A percentile compares a stretch with the other conserved stretches of the same genome.
Conservation (phyloP, 1,140 invertebrate genomes). For the Drosophila baimaii region DNA sequence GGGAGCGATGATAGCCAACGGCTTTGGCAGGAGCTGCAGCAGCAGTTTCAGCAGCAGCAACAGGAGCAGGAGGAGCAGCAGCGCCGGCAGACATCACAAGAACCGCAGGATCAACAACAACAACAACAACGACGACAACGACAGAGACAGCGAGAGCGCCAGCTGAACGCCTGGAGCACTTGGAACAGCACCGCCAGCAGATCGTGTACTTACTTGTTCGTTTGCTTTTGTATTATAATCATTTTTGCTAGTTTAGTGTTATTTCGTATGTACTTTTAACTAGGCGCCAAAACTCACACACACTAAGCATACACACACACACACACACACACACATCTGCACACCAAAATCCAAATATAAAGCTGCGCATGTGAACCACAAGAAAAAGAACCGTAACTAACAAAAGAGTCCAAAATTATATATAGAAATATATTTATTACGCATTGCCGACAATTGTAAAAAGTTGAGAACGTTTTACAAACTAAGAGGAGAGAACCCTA, state of each 20-base stretch:
- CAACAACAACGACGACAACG: constrained; percentile 32
- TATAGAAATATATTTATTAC: constrained; percentile 49
- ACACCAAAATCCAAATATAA: constrained; percentile 40
- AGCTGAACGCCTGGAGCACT: constrained; percentile 46
- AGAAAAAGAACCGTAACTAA: constrained; percentile 33
- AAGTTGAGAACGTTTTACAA: constrained; percentile 63
- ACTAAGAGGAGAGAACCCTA: constrained; percentile 37
- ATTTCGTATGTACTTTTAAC: constrained; percentile 79
- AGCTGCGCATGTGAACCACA: constrained; percentile 39
- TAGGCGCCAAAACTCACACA: constrained; percentile 53
- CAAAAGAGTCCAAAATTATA: constrained; percentile 50
- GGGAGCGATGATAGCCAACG: constrained; percentile 53
- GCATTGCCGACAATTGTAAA: constrained; percentile 70
- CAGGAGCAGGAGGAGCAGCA: constrained; percentile 35
- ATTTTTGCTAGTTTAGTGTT: constrained; percentile 80
- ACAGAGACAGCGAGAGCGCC: constrained; percentile 38
- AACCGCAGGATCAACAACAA: constrained; percentile 33
- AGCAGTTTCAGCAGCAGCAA: constrained; percentile 48
- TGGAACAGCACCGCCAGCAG: constrained; percentile 71
- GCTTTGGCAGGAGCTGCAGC: constrained; percentile 66
- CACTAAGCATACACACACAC: constrained; percentile 30
- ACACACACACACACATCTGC: constrained; percentile 17
- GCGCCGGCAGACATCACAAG: constrained; percentile 33
- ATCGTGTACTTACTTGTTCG: constrained; percentile 83
- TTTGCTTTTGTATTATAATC: constrained; percentile 84